A percentile compares a stretch with the other conserved stretches of the same genome.
Conservation (phyloP, 2,888 invertebrate species). For the Drosophila paranaensis region DNA sequence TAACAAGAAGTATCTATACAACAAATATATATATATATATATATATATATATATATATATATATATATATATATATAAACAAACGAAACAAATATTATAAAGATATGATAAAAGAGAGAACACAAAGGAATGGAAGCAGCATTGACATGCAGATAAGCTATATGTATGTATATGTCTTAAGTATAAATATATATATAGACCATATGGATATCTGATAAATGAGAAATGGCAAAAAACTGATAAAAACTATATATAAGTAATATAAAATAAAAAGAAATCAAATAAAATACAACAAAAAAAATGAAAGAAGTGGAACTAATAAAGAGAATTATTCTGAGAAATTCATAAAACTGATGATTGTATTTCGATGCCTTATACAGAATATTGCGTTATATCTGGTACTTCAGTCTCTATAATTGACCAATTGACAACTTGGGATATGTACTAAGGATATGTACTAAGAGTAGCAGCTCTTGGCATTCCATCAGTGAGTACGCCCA, state of each 20-base stretch:
- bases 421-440: neutral
- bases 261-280: constrained; percentile 39
- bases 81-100: constrained; percentile 27
- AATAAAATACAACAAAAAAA: constrained; percentile 25
- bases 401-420: neutral
- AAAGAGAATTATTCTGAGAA: constrained; percentile 80
- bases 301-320: constrained; percentile 66
- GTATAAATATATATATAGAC: constrained; percentile 59
- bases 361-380: neutral
- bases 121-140: constrained; percentile 39
- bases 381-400: neutral
- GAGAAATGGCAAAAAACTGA: constrained; percentile 75
- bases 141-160: constrained; percentile 58
- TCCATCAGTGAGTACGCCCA: too few species aligned
- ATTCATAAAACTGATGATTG: constrained; percentile 25
- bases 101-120: constrained; percentile 32
- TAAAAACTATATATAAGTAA: constrained; percentile 66
- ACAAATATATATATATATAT: constrained; percentile 29
- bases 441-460: too few species aligned
- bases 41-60: constrained; percentile 11
- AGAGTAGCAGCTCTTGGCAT: too few species aligned
- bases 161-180: constrained; percentile 48
- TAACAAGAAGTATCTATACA: constrained; percentile 53
- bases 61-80: constrained; percentile 6
- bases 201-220: constrained; percentile 64